Evolutionary conservation across 2,113 vertebrate genomes (phyloP).

Genomic region (Rostratula benghalensis): DNA sequence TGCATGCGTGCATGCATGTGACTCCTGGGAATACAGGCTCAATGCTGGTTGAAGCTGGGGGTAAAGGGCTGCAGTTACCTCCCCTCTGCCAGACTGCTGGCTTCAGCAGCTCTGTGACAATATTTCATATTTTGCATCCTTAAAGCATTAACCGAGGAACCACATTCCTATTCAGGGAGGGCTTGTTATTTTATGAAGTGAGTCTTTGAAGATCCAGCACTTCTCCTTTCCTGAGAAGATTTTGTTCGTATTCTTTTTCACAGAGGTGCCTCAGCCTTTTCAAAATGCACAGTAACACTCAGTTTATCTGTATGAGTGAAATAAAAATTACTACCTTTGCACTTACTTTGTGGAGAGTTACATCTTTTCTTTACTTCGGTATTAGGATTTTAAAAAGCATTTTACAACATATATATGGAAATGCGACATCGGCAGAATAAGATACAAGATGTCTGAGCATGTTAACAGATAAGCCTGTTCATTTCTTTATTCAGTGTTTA

Average conservation of each 20-base stretch:
- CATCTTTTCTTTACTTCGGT: background rate
- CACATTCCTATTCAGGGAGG: fast-evolving
- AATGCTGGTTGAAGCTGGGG: background rate
- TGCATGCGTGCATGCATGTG: fast-evolving
- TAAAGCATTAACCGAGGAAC: background rate
- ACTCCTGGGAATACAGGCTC: background rate
- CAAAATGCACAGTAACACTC: background rate
- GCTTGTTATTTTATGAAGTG: background rate
- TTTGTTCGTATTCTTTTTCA: background rate
- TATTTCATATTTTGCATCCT: background rate
- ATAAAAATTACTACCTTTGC: background rate
- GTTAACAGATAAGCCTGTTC: background rate
- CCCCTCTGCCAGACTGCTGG: background rate
- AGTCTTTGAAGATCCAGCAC: background rate
- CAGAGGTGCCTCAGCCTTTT: background rate
- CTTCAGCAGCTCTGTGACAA: fast-evolving
- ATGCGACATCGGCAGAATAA: background rate
- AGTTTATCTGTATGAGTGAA: background rate
- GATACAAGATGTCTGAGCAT: background rate
- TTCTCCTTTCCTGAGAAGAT: background rate
- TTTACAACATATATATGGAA: background rate
- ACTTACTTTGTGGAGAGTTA: background rate
- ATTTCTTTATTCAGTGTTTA: background rate
- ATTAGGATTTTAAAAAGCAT: background rate
- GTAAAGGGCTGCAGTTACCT: background rate